Base-by-base conservation (phyloP, 2,113 vertebrate species). In the Cynoglossus semilaevis region DNA sequence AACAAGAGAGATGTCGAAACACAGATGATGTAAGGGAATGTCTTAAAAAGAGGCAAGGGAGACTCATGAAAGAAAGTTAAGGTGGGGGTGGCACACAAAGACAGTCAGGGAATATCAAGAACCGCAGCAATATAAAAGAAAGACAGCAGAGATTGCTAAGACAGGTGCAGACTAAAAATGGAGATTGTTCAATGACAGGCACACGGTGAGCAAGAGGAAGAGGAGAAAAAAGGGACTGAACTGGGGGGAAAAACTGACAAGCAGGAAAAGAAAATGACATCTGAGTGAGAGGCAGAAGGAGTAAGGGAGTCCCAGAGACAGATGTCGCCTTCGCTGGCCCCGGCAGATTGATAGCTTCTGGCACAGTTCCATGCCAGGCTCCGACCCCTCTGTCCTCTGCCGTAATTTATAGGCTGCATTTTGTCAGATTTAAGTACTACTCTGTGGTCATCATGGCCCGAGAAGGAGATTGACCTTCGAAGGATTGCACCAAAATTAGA, bases 331-430 rank as follows among this genome's bases (percentile, higher is more conserved):
- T 87, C 81, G 36, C 80, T 69, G 68, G 80, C 77, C 84, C 69
- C 63, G 10, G 70, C 85, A 87, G 90, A 92, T 90, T 88, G 90
- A 92, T 91, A 77, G 81, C 79, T 82, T 70, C 82, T 92, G 91
- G 90, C 91, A 77, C 64, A 72, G 55, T 86, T 90, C 88, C 91
- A 89, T 84, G 63, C 78, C 74, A 80, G 77, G 80, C 81, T 85
- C 77, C 89, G 89, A 91, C 91, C 90, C 76, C 70, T 80, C 85
- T 84, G 88, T 91, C 90, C 89, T 91, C 83, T 91, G 88, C 84
- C 82, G 83, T 90, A 91, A 91, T 90, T 91, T 90, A 90, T 89
- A 83, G 88, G 82, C 83, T 85, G 81, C 77, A 55, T 88, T 88
- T 91, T 86, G 74, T 83, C 82, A 88, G 87, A 89, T 90, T 90